Conservation (phyloP, 2,888 invertebrate genomes). For the Machimus rusticus region DNA sequence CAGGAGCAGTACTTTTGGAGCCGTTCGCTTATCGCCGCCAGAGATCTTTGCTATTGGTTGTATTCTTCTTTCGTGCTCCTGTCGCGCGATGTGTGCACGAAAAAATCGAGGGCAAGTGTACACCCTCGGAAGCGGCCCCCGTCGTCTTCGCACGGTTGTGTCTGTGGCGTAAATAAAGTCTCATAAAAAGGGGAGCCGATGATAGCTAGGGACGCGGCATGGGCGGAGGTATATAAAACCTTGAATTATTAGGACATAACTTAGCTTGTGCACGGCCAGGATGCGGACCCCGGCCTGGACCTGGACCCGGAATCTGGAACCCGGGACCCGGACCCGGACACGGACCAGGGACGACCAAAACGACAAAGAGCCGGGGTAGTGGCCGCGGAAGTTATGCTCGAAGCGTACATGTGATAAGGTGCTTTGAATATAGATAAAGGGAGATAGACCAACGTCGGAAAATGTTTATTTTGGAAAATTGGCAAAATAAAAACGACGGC, state of each 20-base stretch:
- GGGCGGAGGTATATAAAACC: constrained; percentile 20
- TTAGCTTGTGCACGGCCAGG: constrained; percentile 5
- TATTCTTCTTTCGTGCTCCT: constrained; percentile 40
- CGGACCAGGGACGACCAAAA: background rate
- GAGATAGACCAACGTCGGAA: constrained; percentile 19
- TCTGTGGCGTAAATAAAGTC: constrained; percentile 30
- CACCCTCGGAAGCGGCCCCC: background rate
- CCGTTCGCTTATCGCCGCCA: constrained; percentile 49
- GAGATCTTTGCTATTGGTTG: constrained; percentile 52
- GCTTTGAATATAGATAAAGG: constrained; percentile 35
- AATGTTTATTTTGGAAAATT: constrained; percentile 44
- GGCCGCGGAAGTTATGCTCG: constrained; percentile 25
- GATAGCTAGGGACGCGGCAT: constrained; percentile 21
- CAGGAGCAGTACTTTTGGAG: constrained; percentile 46
- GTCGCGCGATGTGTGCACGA: background rate
- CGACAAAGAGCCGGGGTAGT: background rate
- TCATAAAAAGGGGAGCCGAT: constrained; percentile 39
- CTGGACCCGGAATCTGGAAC: background rate
- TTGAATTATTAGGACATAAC: constrained; percentile 41
- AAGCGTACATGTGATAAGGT: constrained; percentile 42
- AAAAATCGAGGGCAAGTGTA: constrained; percentile 11
- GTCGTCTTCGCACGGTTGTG: constrained; percentile 1
- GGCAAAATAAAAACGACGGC: constrained; percentile 44
- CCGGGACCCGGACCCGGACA: background rate
- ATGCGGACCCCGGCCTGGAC: background rate